These are phyloP conservation scores for Menidia menidia DNA, from an alignment of 2,797 vertebrate species.

Conservation along the genomic window DNA sequence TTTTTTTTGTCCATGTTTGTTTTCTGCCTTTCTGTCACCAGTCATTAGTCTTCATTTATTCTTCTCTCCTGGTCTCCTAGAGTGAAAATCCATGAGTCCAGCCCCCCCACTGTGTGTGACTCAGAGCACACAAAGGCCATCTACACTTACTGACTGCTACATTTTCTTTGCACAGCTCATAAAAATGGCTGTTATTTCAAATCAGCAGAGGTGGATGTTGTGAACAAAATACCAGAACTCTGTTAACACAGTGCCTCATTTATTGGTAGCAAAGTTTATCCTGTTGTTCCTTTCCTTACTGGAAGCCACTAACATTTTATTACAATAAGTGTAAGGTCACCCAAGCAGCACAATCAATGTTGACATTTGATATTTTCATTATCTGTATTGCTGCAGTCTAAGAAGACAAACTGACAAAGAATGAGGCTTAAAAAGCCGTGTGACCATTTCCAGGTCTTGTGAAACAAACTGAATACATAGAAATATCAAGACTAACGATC, in stretches of 20 bases:
- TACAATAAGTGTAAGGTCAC: conserved; percentile 44
- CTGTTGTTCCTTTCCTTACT: conserved; percentile 18
- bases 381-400: not conserved
- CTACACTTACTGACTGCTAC: conserved; percentile 6
- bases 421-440: too few species aligned
- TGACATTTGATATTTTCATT: conserved; percentile 11
- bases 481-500: too few species aligned
- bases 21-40: conserved; percentile 43
- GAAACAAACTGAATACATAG: too few species aligned
- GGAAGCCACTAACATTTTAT: conserved; percentile 31
- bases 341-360: conserved; percentile 24
- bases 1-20: conserved; percentile 37
- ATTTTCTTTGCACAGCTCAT: not conserved
- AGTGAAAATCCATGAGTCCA: conserved; percentile 29
- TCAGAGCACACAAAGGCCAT: conserved; percentile 58
- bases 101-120: conserved; percentile 39
- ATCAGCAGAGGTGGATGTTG: conserved; percentile 23
- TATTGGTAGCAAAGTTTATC: conserved; percentile 16
- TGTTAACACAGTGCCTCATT: conserved; percentile 23
- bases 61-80: conserved; percentile 4
- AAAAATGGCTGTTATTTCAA: conserved; percentile 26
- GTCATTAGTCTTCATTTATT: conserved; percentile 61
- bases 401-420: conserved; percentile 1
- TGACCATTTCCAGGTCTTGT: too few species aligned
- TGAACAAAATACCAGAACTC: conserved; percentile 9